Evolutionary conservation across 2,797 vertebrate genomes (phyloP), one percentile per base, ranked within the genome.

Genomic region (Xenentodon cancila): DNA sequence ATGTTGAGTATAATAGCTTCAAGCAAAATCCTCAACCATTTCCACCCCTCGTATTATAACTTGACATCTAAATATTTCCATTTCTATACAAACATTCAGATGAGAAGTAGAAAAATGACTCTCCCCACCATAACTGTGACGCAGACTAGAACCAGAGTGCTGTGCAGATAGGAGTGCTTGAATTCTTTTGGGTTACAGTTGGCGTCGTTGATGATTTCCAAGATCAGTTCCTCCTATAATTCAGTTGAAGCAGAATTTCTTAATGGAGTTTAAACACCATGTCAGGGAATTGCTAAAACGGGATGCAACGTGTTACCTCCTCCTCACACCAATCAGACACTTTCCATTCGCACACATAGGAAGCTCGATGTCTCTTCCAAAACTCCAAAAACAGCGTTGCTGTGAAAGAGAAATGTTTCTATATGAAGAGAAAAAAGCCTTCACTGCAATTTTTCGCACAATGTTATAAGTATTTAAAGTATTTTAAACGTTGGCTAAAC

Each of bases 311-410:
- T 42, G 48, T 44, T n/a, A 98, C 97, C 96, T 98, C 94, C 22
- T 97, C 95, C 69, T 98, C 95, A 21, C 95, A 95, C 97, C 97
- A 99, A 25, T 90, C 72, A 0, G 92, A 94, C 47, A 99, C 90
- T 56, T 97, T 93, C 97, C 97, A 99, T 32, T 75, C 1, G 32
- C 81, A 95, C 62, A 95, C 95, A 59, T 87, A 95, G 0, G 46
- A 81, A 2, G 96, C 95, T 32, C 95, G 92, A 66, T 93, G 68
- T 59, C 96, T 91, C 81, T 98, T 98, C 97, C 97, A 99, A 58
- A 99, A 84, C 88, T 97, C 96, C 90, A 99, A 86, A 86, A 99
- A 99, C 70, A 98, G 88, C 0, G 97, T 98, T 79, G 96, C 97
- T 98, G 80, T 60, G 19, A 60, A 74, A 42, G 72, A 53, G 44